Evolutionary conservation across 1,140 invertebrate species (phyloP).

Genomic region (Orius laevigatus): DNA sequence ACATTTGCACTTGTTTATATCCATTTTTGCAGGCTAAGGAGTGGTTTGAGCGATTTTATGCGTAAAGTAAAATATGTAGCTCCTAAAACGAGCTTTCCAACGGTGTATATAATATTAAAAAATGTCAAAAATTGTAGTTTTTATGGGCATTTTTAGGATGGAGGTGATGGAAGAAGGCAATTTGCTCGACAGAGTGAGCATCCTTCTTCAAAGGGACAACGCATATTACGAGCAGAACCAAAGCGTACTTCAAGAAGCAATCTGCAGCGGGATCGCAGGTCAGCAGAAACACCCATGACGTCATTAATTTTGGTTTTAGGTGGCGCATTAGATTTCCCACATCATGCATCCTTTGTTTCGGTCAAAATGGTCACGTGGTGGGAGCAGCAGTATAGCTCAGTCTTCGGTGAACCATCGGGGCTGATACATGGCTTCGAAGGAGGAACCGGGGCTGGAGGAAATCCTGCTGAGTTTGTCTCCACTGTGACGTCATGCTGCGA

Average conservation of each 20-base stretch:
- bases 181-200: conserved; percentile 62
- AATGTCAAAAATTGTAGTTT: too few relatives aligned
- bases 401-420: conserved; percentile 35
- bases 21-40: too few relatives aligned
- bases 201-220: conserved; percentile 56
- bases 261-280: conserved; percentile 47
- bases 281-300: background rate
- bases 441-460: conserved; percentile 26
- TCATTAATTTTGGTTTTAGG: conserved; percentile 26
- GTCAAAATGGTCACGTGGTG: conserved; percentile 63
- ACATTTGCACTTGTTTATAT: too few relatives aligned
- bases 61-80: too few relatives aligned
- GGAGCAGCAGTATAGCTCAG: conserved; percentile 47
- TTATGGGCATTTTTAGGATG: conserved; percentile 29
- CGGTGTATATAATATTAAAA: too few relatives aligned
- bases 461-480: conserved; percentile 50
- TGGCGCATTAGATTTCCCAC: conserved; percentile 58
- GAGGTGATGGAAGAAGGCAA: conserved; percentile 73
- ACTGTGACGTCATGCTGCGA: conserved; percentile 50
- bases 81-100: too few relatives aligned
- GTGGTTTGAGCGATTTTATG: too few relatives aligned
- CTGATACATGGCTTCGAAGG: conserved; percentile 23
- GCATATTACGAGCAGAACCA: conserved; percentile 67
- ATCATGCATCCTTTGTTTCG: conserved; percentile 59
- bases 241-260: conserved; percentile 51